Percentiles rank a stretch among this genome's conserved stretches.
Conservation (phyloP, 2,797 vertebrate species). For the Gallinago nigripennis region DNA sequence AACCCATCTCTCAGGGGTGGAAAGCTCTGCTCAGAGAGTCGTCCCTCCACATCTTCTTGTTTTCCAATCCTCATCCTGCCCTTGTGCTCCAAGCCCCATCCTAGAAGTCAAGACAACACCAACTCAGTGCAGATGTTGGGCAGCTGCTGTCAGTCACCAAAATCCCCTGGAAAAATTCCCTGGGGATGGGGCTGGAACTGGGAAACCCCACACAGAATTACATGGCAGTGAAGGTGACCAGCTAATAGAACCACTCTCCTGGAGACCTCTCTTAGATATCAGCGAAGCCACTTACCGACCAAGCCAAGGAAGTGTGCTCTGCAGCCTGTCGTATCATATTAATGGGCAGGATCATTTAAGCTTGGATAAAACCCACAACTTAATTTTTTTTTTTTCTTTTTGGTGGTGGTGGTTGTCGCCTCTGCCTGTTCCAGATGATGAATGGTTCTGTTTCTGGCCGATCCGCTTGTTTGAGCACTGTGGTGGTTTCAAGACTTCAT, state of each 20-base stretch:
- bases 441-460: constrained; percentile 65
- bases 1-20: not conserved
- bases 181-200: not conserved
- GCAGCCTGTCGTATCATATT: constrained; percentile 1
- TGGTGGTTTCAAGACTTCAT: constrained; percentile 59
- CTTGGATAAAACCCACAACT: constrained; percentile 57
- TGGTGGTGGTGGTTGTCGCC: not conserved
- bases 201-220: not conserved
- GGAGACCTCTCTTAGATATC: not conserved
- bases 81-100: not conserved
- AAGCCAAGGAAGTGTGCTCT: not conserved
- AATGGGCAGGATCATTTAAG: constrained; percentile 52
- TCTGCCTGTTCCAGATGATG: constrained; percentile 67
- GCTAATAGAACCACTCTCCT: not conserved
- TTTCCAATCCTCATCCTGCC: accelerated
- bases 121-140: not conserved
- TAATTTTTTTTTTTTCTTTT: not conserved
- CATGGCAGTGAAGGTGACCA: not conserved
- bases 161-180: not conserved
- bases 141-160: not conserved
- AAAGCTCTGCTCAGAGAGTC: not conserved
- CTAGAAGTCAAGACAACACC: not conserved
- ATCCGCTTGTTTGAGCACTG: constrained; percentile 67
- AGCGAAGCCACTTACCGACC: not conserved
- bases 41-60: not conserved